A percentile compares a stretch with the other conserved stretches of the same genome.
These are phyloP conservation scores for Ooceraea biroi DNA, from an alignment of 1,140 invertebrate species.

Conservation along the genomic window DNA sequence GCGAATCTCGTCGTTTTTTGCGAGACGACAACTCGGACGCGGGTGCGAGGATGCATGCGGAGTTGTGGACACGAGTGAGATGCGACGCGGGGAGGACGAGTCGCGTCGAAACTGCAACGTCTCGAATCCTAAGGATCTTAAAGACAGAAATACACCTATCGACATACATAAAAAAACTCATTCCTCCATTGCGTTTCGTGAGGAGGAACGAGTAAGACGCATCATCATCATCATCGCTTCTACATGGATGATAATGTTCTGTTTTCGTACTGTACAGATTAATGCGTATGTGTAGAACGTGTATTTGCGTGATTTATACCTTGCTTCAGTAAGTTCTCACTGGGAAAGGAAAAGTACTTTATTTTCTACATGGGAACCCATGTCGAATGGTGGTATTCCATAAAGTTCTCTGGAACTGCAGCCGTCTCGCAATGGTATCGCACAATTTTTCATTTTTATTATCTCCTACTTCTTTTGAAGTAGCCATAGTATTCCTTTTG, in stretches of 20 bases:
- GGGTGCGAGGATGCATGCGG: too few relatives aligned
- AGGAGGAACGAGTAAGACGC: not conserved
- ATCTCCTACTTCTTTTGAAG: conserved; percentile 23
- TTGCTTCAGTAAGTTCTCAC: conserved; percentile 14
- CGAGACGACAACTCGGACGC: not conserved
- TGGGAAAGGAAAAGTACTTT: conserved; percentile 42
- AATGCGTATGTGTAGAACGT: conserved; percentile 36
- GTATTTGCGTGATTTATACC: conserved; percentile 41
- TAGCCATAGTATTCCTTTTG: conserved; percentile 34
- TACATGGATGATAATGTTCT: conserved; percentile 55
- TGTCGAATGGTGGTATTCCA: conserved; percentile 24
- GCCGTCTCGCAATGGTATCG: conserved; percentile 36
- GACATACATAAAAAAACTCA: conserved; percentile 10
- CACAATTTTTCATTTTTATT: conserved; percentile 58
- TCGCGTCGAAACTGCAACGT: conserved; percentile 7
- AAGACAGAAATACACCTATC: conserved; percentile 19
- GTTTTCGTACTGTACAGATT: conserved; percentile 52
- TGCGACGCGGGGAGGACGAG: conserved; percentile 8
- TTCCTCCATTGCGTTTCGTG: conserved; percentile 11
- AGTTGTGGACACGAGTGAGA: conserved; percentile 24
- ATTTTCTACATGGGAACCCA: conserved; percentile 59
- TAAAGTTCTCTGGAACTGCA: conserved; percentile 60
- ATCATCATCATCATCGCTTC: too few relatives aligned
- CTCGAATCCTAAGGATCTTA: conserved; percentile 19
- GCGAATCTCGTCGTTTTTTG: conserved; percentile 16